Evolutionary conservation across 2,113 vertebrate genomes (phyloP), one percentile per base, ranked within the genome.

Genomic region (Gadus chalcogrammus): DNA sequence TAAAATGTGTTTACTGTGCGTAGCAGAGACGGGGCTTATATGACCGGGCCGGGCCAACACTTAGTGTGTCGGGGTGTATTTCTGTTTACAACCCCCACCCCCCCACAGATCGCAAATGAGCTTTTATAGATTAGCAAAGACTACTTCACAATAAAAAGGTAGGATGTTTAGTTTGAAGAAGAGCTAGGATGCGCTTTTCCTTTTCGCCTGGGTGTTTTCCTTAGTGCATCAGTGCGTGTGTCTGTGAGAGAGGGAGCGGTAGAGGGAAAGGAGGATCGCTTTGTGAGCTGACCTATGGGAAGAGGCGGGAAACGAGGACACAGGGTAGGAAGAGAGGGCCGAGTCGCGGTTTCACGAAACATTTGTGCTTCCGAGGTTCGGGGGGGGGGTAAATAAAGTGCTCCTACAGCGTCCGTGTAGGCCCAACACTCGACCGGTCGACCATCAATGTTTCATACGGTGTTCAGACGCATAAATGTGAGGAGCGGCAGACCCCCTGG

Each of bases 1-100:
- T 91, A 78, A 92, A 91, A 89, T 64, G 74, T 86, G 88, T 89
- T 91, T 89, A 86, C 75, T 79, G 84, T 2, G 28, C 20, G 60
- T 18, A 62, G 78, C 74, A 78, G 79, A 71, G 83, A 15, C 68
- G 79, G 72, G 82, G 72, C n/a, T 67, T 77, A 72, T 66, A 65
- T 62, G 75, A 65, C 70, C n/a, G 71, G 58, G 31, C 75, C 75
- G 73, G 72, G 68, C 65, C 15, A 58, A 4, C 55, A n/a, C 55
- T 58, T 16, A 17, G 55, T 64, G 24, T 31, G 31, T 64, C n/a
- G 55, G 9, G 42, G 42, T 12, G 42, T 13, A 48, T 9, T 48
- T 48, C 42, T 48, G 42, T 48, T 48, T 48, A 48, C 42, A 9
- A 35, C 31, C 31, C 31, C 31, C 31, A 4, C 31, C 31, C 31